Evolutionary conservation across 2,888 invertebrate species (phyloP), one percentile per base, ranked within the genome.

Genomic region (Ectobius pallidus): DNA sequence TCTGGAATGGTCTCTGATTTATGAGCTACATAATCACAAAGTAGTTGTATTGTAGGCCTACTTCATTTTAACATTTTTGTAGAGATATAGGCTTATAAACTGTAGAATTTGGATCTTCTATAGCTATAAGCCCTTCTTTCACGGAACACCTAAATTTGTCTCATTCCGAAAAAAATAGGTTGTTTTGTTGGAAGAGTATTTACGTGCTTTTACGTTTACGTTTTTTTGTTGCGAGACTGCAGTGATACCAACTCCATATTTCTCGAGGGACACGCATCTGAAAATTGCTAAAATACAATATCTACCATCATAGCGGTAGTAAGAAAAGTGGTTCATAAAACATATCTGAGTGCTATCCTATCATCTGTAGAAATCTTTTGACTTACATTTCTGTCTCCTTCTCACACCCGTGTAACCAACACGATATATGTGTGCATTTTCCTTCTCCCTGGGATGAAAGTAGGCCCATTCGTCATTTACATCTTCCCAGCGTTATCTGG

Each of bases 291-390:
- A 61, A 61, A 34, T 6, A 18, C n/a, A 27, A 18, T 9, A 55
- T 61, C 61, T 20, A 61, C 61, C 30, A 32, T 25, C 27, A 25
- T n/a, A 30, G 25, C n/a, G 32, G 61, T n/a, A 63, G 63, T 39
- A 63, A 63, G 63, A 39, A 63, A 63, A 63, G 63, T 63, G 63
- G 34, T 63, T 39, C 42, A 63, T 63, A 63, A 63, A 63, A 63
- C 39, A 63, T 22, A 39, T 39, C 62, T 39, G 14, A 62, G 62
- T 62, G 62, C 63, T 63, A 63, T 63, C 63, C 63, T 63, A 63
- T 63, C 63, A 63, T 63, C 63, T 63, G 22, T 30, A 30, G 22
- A 63, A 25, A 63, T 63, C 63, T 63, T 63, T 39, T 63, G 22
- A 42, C 39, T 63, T 25, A 16, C 22, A 39, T 63, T 39, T 63